Percentiles rank a stretch among this genome's conserved stretches.
phyloP scores from a whole-genome alignment of 2,888 invertebrate species.

The Diarsia rubi region DNA sequence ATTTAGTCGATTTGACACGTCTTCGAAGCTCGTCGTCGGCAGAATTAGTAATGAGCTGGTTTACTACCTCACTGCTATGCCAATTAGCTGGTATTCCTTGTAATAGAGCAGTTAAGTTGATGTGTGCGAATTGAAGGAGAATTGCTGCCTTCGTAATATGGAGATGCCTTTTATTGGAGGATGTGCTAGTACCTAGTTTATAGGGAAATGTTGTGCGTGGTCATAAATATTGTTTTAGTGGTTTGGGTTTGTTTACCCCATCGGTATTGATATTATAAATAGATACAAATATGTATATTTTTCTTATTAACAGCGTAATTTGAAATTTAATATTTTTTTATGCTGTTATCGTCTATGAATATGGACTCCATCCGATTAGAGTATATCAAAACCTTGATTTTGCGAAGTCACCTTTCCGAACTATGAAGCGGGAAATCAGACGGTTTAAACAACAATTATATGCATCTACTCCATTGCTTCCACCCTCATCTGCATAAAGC shows the following conservation, averaged over 20 bases:
- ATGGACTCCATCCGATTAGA: not conserved
- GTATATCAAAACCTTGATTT: not conserved
- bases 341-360: not conserved
- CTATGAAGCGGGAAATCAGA: not conserved
- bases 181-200: constrained; percentile 24
- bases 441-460: not conserved
- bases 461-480: not conserved
- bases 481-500: constrained; percentile 40
- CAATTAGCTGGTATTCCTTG: constrained; percentile 63
- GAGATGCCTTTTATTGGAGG: constrained; percentile 43
- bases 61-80: constrained; percentile 43
- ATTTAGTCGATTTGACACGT: constrained; percentile 69
- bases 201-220: constrained; percentile 10
- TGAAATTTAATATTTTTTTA: not conserved
- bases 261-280: not conserved
- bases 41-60: constrained; percentile 55
- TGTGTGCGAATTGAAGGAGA: constrained; percentile 33
- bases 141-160: constrained; percentile 33
- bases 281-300: not conserved
- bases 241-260: constrained; percentile 11
- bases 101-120: constrained; percentile 40
- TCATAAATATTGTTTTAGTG: constrained; percentile 43
- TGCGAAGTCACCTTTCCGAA: not conserved
- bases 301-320: not conserved
- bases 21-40: constrained; percentile 28